Percentiles rank a stretch among this genome's conserved stretches.
Conservation (phyloP, 2,113 vertebrate species). For the Aramus guarauna region DNA sequence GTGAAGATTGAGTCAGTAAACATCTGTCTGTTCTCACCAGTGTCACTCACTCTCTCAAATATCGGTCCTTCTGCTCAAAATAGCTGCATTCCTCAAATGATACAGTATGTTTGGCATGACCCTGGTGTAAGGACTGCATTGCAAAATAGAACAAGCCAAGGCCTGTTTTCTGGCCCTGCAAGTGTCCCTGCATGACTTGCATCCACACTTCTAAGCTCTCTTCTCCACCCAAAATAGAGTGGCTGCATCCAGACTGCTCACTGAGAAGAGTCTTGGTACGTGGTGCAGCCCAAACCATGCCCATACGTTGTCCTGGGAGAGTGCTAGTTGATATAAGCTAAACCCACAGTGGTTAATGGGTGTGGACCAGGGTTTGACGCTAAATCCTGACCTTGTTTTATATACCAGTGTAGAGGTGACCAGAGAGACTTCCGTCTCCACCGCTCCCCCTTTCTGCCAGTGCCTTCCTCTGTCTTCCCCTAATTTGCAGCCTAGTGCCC, state of each 20-base stretch:
- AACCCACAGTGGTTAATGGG: neutral
- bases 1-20: neutral
- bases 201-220: neutral
- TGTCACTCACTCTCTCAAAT: conserved; percentile 7
- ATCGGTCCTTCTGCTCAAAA: neutral
- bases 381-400: neutral
- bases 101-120: neutral
- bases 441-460: neutral
- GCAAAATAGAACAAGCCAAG: neutral
- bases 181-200: neutral
- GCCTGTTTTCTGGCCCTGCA: neutral
- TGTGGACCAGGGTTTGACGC: neutral
- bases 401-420: neutral
- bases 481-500: neutral
- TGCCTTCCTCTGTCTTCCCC: neutral
- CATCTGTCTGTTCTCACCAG: conserved; percentile 14
- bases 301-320: neutral
- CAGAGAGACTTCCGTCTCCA: neutral
- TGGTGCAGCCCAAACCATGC: neutral
- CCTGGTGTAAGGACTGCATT: neutral
- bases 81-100: neutral
- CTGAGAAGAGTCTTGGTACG: neutral
- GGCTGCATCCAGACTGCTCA: neutral
- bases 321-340: neutral
- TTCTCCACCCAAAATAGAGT: neutral